A percentile compares a stretch with the other conserved stretches of the same genome.
These are phyloP conservation scores for Serinus canaria DNA, from an alignment of 2,113 vertebrate genomes.

Conservation along the genomic window DNA sequence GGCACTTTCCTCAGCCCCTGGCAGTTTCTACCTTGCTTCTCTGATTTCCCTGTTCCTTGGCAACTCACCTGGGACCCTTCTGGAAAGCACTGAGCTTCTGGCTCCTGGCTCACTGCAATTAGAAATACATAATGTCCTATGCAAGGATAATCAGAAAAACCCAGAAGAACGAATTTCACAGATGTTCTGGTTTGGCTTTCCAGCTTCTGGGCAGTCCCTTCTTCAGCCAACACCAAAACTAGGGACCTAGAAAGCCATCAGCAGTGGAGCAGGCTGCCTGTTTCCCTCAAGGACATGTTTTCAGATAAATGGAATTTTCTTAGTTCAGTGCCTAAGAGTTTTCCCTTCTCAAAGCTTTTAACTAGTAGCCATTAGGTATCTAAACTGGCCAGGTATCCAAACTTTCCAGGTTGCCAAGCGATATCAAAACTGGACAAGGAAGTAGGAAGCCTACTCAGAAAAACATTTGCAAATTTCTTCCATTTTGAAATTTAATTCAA, in stretches of 20 bases:
- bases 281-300: neutral
- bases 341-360: neutral
- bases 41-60: neutral
- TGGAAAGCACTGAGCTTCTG: neutral
- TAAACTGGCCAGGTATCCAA: neutral
- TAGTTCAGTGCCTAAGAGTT: neutral
- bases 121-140: neutral
- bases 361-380: neutral
- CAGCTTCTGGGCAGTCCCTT: neutral
- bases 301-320: neutral
- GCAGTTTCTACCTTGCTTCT: neutral
- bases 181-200: neutral
- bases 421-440: neutral
- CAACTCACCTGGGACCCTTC: neutral
- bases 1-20: neutral
- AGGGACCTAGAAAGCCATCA: neutral
- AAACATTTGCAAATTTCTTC: neutral
- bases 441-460: neutral
- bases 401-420: neutral
- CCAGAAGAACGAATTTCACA: neutral
- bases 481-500: neutral
- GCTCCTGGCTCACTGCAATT: neutral
- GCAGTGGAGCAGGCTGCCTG: neutral
- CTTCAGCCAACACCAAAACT: neutral
- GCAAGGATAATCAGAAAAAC: neutral